Conservation (phyloP, 2,113 vertebrate species). For the Speoplatyrhinus poulsoni region DNA sequence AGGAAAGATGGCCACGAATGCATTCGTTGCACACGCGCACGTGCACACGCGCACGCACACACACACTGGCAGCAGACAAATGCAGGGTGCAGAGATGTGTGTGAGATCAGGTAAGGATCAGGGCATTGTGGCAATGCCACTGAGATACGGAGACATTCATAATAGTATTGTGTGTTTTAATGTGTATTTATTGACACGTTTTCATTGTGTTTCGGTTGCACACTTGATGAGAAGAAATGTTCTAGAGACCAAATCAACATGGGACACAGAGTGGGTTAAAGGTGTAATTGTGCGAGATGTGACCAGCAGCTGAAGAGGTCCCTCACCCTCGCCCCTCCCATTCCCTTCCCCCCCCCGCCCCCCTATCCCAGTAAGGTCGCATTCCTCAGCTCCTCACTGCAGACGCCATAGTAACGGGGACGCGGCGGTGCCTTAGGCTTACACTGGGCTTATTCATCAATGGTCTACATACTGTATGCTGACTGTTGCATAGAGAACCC, state of each 20-base stretch:
- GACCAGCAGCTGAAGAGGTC: slow-evolving; percentile 70
- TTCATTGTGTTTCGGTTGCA: too few relatives aligned
- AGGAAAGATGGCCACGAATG: slow-evolving; percentile 38
- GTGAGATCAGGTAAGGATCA: slow-evolving; percentile 52
- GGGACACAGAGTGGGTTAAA: slow-evolving; percentile 21
- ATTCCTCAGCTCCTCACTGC: slow-evolving; percentile 65
- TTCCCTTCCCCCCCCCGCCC: slow-evolving; percentile 24
- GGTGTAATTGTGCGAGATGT: slow-evolving; percentile 52
- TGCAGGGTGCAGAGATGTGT: slow-evolving; percentile 49
- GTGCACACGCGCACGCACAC: slow-evolving; percentile 32
- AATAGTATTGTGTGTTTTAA: background rate
- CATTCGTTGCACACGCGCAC: slow-evolving; percentile 10
- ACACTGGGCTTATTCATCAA: slow-evolving; percentile 77
- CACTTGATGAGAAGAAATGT: background rate
- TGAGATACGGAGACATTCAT: background rate
- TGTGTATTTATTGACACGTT: too few relatives aligned
- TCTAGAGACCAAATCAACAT: slow-evolving; percentile 1
- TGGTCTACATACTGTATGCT: slow-evolving; percentile 74
- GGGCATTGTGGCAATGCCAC: slow-evolving; percentile 23
- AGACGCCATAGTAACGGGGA: slow-evolving; percentile 71
- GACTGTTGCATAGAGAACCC: slow-evolving; percentile 61
- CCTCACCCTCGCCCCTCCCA: background rate
- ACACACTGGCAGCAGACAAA: slow-evolving; percentile 18
- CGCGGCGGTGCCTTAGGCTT: slow-evolving; percentile 68
- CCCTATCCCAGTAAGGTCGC: slow-evolving; percentile 61